Evolutionary conservation across 2,797 vertebrate genomes (phyloP), one percentile per base, ranked within the genome.

Genomic region (Chaetodon trifasciatus): DNA sequence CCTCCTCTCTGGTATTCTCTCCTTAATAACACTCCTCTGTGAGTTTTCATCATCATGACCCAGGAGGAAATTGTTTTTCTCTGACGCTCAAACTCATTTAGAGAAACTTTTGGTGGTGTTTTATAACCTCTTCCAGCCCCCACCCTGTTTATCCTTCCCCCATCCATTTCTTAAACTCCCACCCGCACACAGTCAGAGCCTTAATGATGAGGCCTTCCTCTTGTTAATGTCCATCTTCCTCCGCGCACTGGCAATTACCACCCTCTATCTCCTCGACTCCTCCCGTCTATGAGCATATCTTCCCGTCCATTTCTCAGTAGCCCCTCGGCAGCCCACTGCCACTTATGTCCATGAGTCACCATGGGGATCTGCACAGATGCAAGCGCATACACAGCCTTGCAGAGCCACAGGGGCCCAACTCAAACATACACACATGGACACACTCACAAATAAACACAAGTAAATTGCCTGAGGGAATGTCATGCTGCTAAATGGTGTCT

Each of bases 211-310:
- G 49, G 47, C 74, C 81, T 90, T 89, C 81, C 87, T 89, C 82
- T 90, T 66, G 56, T 88, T 91, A 91, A 93, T 91, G 92, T 90
- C 84, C 84, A 49, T 88, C 86, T 89, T 92, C 82, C 87, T 86
- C 85, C 52, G 8, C 23, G 8, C 70, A 21, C 44, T 52, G 64
- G 70, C 83, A 90, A 89, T 93, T 92, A 89, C 82, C 67, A 52
- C 40, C 84, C 57, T 84, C 86, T 68, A 61, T 91, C 83, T 82
- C 71, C 66, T n/a, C 16, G 12, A 16, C 78, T 84, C 75, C 71
- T 83, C 76, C 64, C n/a, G 40, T 78, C 82, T 74, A 1, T 42
- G 63, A 76, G 72, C 70, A 68, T 69, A 82, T 83, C 81, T 76
- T 23, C 8, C 71, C 44, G 35, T 68, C 70, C 70, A 60, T 81